Base-by-base conservation (phyloP, 2,797 vertebrate genomes). In the Heteromormyrus szaboi region DNA sequence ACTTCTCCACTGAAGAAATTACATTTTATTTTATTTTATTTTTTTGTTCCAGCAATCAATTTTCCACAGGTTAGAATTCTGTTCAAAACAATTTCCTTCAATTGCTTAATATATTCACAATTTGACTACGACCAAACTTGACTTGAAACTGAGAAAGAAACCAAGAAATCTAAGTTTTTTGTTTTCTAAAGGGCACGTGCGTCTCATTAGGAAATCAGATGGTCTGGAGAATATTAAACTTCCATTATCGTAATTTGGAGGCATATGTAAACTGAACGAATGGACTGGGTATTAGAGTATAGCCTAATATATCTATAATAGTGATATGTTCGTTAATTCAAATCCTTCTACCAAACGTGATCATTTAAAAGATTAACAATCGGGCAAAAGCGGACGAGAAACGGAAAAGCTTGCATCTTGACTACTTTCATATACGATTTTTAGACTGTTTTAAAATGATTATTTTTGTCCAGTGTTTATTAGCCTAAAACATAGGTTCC, bases 1-100 rank as follows among this genome's bases (percentile, higher is more conserved):
- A 91, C 91, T 93, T 93, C 88, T 89, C 87, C 89, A 51, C 88
- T 89, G 90, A 91, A 91, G 88, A 90, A 76, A 90, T 90, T 88
- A 90, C 90, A 84, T 44, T 93, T 89, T 90, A 62, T 68, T 86
- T 84, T 88, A 83, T 53, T 76, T 84, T 88, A 83, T 41, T 88
- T 37, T 87, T 59, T 87, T 88, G 48, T 11, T 44, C 48, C 68
- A 9, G 51, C 84, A 62, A 29, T 83, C 62, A 65, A 25, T 19
- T 62, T 87, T 25, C 22, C 41, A 11, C 51, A 87, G 89, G 59
- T 86, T 76, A 85, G 50, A 41, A 54, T 88, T 88, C 41, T 33
- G 3, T 84, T 85, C 12, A 7, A 17, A 56, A 54, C 33, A 9
- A 48, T 86, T 51, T 51, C 48, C 9, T 53, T 56, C 22, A 51